Conservation (phyloP, 2,888 invertebrate species). For the Pristionchus maxplancki region DNA sequence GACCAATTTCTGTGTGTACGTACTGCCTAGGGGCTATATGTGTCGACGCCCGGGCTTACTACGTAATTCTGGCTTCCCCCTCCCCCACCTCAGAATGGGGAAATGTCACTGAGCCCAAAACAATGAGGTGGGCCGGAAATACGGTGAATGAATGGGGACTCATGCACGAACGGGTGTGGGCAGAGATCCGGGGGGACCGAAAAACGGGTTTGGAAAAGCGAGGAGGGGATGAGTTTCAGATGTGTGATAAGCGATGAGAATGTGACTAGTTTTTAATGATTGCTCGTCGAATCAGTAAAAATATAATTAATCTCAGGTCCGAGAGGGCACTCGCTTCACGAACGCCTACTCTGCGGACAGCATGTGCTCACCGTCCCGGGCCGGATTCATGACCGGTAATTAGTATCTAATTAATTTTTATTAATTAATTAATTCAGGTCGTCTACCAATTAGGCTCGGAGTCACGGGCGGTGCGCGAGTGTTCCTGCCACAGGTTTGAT, state of each 20-base stretch:
- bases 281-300: too few relatives aligned
- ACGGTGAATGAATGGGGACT: too few relatives aligned
- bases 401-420: neutral
- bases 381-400: constrained; percentile 80
- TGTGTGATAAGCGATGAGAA: too few relatives aligned
- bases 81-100: neutral
- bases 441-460: constrained; percentile 76
- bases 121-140: too few relatives aligned
- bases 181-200: too few relatives aligned
- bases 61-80: neutral
- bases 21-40: neutral
- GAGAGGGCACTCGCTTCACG: constrained; percentile 79
- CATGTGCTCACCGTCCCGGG: constrained; percentile 81
- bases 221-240: too few relatives aligned
- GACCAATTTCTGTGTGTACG: neutral
- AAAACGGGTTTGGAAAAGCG: too few relatives aligned
- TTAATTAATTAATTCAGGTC: constrained; percentile 58
- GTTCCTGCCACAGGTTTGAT: constrained; percentile 63
- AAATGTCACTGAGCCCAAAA: too few relatives aligned
- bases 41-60: neutral
- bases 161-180: too few relatives aligned
- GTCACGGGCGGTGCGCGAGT: constrained; percentile 76
- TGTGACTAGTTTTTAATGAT: too few relatives aligned
- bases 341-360: constrained; percentile 80
- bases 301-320: too few relatives aligned